Percentiles rank a stretch among this genome's conserved stretches.
phyloP scores from a whole-genome alignment of 2,797 vertebrate genomes.

The Gambusia yucatana region DNA sequence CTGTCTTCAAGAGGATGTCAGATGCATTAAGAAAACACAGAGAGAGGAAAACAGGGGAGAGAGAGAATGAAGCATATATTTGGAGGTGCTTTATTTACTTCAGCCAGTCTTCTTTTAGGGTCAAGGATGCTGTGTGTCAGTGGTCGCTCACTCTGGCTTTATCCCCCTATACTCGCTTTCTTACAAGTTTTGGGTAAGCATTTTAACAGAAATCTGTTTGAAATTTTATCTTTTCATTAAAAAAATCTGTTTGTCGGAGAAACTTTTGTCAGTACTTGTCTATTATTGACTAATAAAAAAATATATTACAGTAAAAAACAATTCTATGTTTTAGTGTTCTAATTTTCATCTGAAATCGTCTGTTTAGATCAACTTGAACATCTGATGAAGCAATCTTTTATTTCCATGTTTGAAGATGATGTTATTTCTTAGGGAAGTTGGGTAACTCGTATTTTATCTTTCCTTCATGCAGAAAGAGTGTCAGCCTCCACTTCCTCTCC shows the following conservation, averaged over 20 bases:
- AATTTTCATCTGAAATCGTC: background rate
- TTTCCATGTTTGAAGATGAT: background rate
- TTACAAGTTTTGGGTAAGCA: slow-evolving; percentile 63
- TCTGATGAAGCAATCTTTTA: background rate
- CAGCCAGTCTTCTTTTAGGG: slow-evolving; percentile 22
- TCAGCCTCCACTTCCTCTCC: slow-evolving; percentile 33
- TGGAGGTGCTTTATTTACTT: slow-evolving; percentile 12
- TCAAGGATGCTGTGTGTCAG: slow-evolving; percentile 61
- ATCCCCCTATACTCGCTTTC: slow-evolving; percentile 41
- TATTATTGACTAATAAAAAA: background rate
- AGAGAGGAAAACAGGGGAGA: slow-evolving; percentile 27
- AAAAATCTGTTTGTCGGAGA: background rate
- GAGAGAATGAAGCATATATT: slow-evolving; percentile 9
- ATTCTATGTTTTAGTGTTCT: background rate
- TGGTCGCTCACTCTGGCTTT: slow-evolving; percentile 45
- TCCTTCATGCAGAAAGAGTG: slow-evolving; percentile 41
- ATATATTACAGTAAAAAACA: background rate
- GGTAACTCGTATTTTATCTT: slow-evolving; percentile 13
- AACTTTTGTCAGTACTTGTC: background rate
- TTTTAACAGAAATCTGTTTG: background rate
- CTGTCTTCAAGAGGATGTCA: slow-evolving; percentile 68
- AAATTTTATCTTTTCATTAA: background rate
- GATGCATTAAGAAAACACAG: slow-evolving; percentile 59
- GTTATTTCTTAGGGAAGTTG: background rate
- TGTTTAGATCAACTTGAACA: background rate